These are phyloP conservation scores for Chesias legatella DNA, from an alignment of 2,888 invertebrate genomes.

Conservation along the genomic window DNA sequence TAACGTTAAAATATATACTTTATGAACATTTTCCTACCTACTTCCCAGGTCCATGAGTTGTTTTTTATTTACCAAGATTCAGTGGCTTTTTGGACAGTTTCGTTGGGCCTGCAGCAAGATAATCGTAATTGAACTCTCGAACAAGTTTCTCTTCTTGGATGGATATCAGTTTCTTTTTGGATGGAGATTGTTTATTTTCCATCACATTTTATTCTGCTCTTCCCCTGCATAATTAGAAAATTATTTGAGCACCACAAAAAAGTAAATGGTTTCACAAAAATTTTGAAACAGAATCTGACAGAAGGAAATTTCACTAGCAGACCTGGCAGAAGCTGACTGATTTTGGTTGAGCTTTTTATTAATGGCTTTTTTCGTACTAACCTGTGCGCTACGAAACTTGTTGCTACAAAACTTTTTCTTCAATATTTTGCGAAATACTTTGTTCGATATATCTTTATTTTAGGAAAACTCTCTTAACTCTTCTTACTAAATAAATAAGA, in stretches of 20 bases:
- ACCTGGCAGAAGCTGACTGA: slow-evolving; percentile 39
- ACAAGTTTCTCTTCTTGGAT: slow-evolving; percentile 64
- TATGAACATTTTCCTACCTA: slow-evolving; percentile 1
- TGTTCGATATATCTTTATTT: too few relatives aligned
- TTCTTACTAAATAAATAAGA: too few relatives aligned
- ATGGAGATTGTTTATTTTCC: slow-evolving; percentile 71
- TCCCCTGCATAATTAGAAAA: slow-evolving; percentile 63
- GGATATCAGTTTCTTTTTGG: slow-evolving; percentile 61
- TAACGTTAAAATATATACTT: slow-evolving; percentile 16
- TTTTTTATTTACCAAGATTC: slow-evolving; percentile 42
- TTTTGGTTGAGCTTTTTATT: slow-evolving; percentile 37
- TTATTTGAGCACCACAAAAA: slow-evolving; percentile 35
- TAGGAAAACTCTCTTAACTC: too few relatives aligned
- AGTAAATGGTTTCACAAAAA: slow-evolving; percentile 42
- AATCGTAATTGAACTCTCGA: slow-evolving; percentile 57
- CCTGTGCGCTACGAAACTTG: background rate
- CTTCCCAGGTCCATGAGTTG: too few relatives aligned
- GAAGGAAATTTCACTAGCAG: slow-evolving; percentile 35
- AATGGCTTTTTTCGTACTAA: slow-evolving; percentile 16
- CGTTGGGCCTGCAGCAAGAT: slow-evolving; percentile 36
- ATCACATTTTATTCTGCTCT: slow-evolving; percentile 73
- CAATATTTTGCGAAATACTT: too few relatives aligned
- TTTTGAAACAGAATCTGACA: slow-evolving; percentile 33
- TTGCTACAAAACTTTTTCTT: background rate
- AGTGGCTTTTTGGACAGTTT: slow-evolving; percentile 46